phyloP scores from a whole-genome alignment of 2,888 invertebrate genomes.

The Pycnomerus fuliginosus region DNA sequence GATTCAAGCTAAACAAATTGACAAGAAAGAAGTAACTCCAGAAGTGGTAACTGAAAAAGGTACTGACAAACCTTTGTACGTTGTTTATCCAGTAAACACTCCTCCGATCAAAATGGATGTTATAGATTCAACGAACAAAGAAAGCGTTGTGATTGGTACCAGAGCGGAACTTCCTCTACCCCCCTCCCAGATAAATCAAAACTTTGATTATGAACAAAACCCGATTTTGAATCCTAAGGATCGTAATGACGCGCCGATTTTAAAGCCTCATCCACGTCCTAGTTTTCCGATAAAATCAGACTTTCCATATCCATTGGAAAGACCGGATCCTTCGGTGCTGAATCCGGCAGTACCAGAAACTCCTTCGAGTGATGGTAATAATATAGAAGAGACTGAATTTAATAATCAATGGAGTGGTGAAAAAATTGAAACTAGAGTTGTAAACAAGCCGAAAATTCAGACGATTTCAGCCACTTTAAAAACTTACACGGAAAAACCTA shows the following conservation, averaged over 20 bases:
- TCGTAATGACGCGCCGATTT: conserved; percentile 50
- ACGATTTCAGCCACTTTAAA: conserved; percentile 50
- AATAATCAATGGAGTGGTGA: conserved; percentile 50
- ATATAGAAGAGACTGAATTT: conserved; percentile 47
- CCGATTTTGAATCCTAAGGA: conserved; percentile 51
- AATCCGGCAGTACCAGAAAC: conserved; percentile 46
- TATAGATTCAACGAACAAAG: conserved; percentile 51
- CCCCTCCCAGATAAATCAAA: conserved; percentile 45
- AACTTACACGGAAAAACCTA: conserved; percentile 59
- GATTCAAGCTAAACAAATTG: conserved; percentile 60
- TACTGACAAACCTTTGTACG: conserved; percentile 51
- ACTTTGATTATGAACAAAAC: conserved; percentile 51
- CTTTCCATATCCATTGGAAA: conserved; percentile 66
- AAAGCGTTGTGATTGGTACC: conserved; percentile 59
- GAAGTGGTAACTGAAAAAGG: conserved; percentile 17
- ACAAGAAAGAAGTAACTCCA: conserved; percentile 42
- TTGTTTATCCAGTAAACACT: conserved; percentile 63
- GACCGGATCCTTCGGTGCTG: conserved; percentile 56
- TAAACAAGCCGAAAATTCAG: conserved; percentile 28
- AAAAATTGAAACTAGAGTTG: conserved; percentile 49
- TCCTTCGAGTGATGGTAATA: conserved; percentile 41
- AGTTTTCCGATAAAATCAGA: conserved; percentile 55
- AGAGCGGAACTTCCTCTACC: conserved; percentile 55
- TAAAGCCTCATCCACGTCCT: conserved; percentile 49
- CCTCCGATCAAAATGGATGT: conserved; percentile 55